Evolutionary conservation across 2,797 vertebrate genomes (phyloP), one percentile per base, ranked within the genome.

Genomic region (Siniperca scherzeri): DNA sequence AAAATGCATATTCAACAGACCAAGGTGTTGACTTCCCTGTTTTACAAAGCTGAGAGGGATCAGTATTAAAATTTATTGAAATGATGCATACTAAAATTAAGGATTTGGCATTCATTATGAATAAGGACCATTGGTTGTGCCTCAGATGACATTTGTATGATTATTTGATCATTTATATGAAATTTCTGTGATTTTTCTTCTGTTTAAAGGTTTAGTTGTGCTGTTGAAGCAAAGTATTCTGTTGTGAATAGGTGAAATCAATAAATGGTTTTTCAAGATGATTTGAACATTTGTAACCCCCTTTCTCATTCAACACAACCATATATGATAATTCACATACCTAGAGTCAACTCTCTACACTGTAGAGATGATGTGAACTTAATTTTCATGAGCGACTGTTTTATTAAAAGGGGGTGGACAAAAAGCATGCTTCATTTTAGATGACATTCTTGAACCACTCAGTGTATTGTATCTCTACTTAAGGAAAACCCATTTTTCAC

Each of bases 201-300:
- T 64, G 69, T 87, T 89, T 48, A 83, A 85, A 82, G 53, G 60
- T 80, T 81, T 74, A 30, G 30, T 77, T 1, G 1, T 68, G 65
- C 38, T 67, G 66, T 83, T 44, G 21, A 71, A 48, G 40, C 40
- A 25, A 79, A 36, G 17, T 74, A 21, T 84, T 83, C 78, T 83
- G 80, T 81, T 94, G 90, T 93, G 91, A 93, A 93, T 89, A 90
- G 33, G 57, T 85, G 22, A 82, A 87, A 83, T 88, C 60, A 94
- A 91, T 93, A 90, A 91, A 92, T 84, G 69, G 40, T 91, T 91
- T 87, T 89, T 57, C 56, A 90, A 75, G 52, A 71, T 66, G 42
- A 66, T 73, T 13, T 30, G 30, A 36, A 52, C 16, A 56, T 68
- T 46, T 62, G 7, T 66, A 14, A 64, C 17, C 12, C 7, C 3